A percentile compares a stretch with the other conserved stretches of the same genome.
Evolutionary conservation across 1,140 invertebrate species (phyloP).

Genomic region (Cotesia chilonis): DNA sequence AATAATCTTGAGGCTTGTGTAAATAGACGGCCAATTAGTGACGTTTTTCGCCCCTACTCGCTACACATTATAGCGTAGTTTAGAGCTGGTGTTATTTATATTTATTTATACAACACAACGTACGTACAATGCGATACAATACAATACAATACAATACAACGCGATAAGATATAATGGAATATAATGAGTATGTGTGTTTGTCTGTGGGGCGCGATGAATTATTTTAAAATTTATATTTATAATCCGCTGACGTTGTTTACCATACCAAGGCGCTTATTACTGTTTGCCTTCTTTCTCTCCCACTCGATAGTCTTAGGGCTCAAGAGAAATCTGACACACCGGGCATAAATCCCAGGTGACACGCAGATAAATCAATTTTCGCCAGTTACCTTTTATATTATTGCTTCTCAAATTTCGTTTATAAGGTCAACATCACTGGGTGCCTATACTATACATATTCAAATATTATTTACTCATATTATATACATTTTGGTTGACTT

Average conservation of each 20-base stretch:
- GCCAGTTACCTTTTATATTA: constrained; percentile 34
- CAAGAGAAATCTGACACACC: constrained; percentile 40
- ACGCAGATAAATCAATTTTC: constrained; percentile 51
- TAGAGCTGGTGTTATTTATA: constrained; percentile 13
- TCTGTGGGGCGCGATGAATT: too few species aligned
- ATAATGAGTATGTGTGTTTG: too few species aligned
- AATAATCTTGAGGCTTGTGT: constrained; percentile 21
- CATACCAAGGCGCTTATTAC: constrained; percentile 42
- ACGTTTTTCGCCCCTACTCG: constrained; percentile 10
- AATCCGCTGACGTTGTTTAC: too few species aligned
- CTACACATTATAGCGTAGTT: not conserved
- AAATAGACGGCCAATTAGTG: constrained; percentile 33
- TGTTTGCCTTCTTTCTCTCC: constrained; percentile 9
- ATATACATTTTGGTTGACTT: too few species aligned
- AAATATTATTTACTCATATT: not conserved
- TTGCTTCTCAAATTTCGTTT: constrained; percentile 34
- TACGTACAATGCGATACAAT: too few species aligned
- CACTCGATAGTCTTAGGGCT: constrained; percentile 1
- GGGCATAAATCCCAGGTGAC: constrained; percentile 48
- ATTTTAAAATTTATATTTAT: too few species aligned
- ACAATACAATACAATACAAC: too few species aligned
- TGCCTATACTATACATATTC: not conserved
- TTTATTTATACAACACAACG: not conserved
- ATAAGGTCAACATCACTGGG: constrained; percentile 6
- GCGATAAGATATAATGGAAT: too few species aligned